A percentile compares a stretch with the other conserved stretches of the same genome.
Conservation (phyloP, 1,140 invertebrate species). For the Ctenoplectra terminalis region DNA sequence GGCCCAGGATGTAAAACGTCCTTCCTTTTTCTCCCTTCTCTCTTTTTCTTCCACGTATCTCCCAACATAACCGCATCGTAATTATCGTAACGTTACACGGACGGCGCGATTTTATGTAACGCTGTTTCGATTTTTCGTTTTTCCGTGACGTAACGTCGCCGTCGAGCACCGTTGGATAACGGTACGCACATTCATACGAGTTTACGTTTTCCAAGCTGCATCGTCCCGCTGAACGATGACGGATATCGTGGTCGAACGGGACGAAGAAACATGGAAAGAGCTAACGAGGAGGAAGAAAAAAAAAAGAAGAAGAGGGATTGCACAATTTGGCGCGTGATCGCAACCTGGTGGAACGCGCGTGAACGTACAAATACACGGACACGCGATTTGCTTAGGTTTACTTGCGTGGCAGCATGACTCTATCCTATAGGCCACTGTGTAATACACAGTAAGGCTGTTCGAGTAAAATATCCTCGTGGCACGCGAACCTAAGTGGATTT, state of each 20-base stretch:
- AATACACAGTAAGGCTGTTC: slow-evolving; percentile 25
- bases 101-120: slow-evolving; percentile 7
- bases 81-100: slow-evolving; percentile 22
- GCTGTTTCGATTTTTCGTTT: neutral
- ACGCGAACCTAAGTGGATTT: neutral
- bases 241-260: neutral
- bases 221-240: slow-evolving; percentile 16
- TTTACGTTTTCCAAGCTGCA: slow-evolving; percentile 6
- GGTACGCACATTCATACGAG: neutral
- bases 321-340: slow-evolving; percentile 65
- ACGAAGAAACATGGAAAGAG: neutral
- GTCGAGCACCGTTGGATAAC: slow-evolving; percentile 42
- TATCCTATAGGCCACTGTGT: slow-evolving; percentile 1
- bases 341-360: slow-evolving; percentile 52
- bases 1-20: too few species aligned
- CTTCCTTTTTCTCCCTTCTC: too few species aligned
- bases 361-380: neutral
- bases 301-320: slow-evolving; percentile 44
- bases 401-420: neutral
- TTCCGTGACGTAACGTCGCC: slow-evolving; percentile 37
- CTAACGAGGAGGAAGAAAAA: neutral
- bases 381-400: neutral
- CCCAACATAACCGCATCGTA: too few species aligned
- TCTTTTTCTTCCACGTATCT: too few species aligned
- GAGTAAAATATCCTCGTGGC: slow-evolving; percentile 18